Evolutionary conservation across 2,888 invertebrate species (phyloP), one percentile per base, ranked within the genome.

Genomic region (Eupithecia subumbrata): DNA sequence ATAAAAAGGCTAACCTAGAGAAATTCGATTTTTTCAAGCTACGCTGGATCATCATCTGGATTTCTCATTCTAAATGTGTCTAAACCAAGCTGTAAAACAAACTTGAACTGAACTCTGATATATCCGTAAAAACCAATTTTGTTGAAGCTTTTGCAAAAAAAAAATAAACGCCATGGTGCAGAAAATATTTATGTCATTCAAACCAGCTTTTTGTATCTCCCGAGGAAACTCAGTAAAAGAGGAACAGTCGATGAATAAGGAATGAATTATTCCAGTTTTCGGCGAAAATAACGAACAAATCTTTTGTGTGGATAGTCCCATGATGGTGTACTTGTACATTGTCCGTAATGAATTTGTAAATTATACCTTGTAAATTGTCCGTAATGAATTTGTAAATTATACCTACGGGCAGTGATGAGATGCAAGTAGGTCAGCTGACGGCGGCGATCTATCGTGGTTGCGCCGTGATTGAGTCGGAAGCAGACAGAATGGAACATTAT

Each of bases 231-330:
- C 77, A 82, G 83, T 83, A 83, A 85, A 83, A 83, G 84, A 77
- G 82, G 82, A 84, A 84, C 86, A 84, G 82, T 79, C 81, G 83
- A 85, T 88, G 86, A 88, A 87, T 87, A 87, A 86, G 79, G 71
- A 85, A 87, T 87, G 85, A 85, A 84, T 83, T 83, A 84, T 85
- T 84, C 85, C 79, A 82, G 83, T 85, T 52, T 74, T 70, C 60
- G 37, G 43, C 82, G 80, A 78, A 83, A 83, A 84, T 83, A 84
- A 78, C 81, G 76, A 76, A 72, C 77, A 80, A 83, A 82, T 81
- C 79, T 78, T 78, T 81, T 79, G 77, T 76, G 22, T 22, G 14
- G 43, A 69, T 69, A 72, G 73, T 76, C 78, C 70, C 78, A 72
- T 80, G 73, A 73, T 75, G 75, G 72, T 48, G 48, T 12, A 45